phyloP scores from a whole-genome alignment of 2,113 vertebrate genomes.

The Progne subis region DNA sequence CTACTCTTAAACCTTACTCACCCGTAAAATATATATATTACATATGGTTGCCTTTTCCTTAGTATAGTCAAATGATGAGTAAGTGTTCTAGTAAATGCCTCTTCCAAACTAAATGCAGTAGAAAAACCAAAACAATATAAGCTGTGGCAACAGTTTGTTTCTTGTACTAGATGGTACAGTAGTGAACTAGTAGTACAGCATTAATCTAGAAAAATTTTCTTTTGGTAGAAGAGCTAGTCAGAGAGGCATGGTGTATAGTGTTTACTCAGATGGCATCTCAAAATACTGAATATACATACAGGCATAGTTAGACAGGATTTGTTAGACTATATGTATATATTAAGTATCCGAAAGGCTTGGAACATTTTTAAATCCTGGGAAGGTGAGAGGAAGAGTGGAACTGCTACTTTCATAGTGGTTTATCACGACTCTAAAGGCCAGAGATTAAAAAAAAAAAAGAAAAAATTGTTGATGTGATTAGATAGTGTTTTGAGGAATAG shows the following conservation, averaged over 20 bases:
- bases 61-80: background rate
- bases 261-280: background rate
- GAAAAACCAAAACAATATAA: background rate
- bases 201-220: background rate
- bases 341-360: background rate
- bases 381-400: background rate
- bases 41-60: background rate
- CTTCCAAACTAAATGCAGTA: background rate
- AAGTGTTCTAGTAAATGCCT: background rate
- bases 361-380: background rate
- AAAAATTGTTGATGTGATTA: background rate
- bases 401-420: background rate
- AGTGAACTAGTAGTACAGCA: background rate
- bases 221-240: background rate
- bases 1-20: background rate
- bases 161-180: background rate
- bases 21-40: accelerated
- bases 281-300: background rate
- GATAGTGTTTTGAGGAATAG: background rate
- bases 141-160: background rate
- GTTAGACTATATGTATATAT: background rate
- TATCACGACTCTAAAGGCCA: background rate
- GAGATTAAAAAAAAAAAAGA: background rate
- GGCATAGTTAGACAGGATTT: background rate
- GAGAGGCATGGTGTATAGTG: background rate